Conservation (phyloP, 2,797 vertebrate genomes). For the Eurystomus glaucurus region DNA sequence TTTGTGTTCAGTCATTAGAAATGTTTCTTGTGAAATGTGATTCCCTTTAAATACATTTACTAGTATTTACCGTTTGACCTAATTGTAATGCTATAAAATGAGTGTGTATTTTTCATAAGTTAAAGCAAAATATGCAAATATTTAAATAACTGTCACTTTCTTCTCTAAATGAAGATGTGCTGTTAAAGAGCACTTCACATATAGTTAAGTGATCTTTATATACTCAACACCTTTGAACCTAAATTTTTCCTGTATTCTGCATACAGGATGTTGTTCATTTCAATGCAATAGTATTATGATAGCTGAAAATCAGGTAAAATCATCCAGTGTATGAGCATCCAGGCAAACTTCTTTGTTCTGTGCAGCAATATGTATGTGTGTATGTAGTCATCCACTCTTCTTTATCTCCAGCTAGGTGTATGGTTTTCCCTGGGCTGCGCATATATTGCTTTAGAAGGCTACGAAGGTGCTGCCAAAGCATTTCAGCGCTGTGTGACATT, state of each 20-base stretch:
- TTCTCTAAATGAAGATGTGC: not conserved
- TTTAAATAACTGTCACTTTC: not conserved
- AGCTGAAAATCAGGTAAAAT: not conserved
- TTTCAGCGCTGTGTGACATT: slow-evolving; percentile 95
- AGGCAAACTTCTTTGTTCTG: not conserved
- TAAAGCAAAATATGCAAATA: not conserved
- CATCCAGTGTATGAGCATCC: not conserved
- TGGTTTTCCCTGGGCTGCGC: slow-evolving; percentile 98
- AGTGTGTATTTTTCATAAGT: not conserved
- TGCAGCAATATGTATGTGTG: not conserved
- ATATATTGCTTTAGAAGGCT: slow-evolving; percentile 92
- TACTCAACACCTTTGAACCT: not conserved
- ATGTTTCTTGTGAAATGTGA: not conserved
- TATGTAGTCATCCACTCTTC: not conserved
- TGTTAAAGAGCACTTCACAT: not conserved
- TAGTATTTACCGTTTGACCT: not conserved
- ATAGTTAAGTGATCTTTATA: not conserved
- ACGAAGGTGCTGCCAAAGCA: slow-evolving; percentile 92
- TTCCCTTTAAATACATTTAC: not conserved
- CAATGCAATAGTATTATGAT: not conserved
- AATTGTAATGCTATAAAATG: not conserved
- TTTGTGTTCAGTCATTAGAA: not conserved
- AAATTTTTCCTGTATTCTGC: not conserved
- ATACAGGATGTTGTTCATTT: not conserved
- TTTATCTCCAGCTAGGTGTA: slow-evolving; percentile 89